Evolutionary conservation across 2,113 vertebrate species (phyloP).

Genomic region (Mesocricetus auratus): DNA sequence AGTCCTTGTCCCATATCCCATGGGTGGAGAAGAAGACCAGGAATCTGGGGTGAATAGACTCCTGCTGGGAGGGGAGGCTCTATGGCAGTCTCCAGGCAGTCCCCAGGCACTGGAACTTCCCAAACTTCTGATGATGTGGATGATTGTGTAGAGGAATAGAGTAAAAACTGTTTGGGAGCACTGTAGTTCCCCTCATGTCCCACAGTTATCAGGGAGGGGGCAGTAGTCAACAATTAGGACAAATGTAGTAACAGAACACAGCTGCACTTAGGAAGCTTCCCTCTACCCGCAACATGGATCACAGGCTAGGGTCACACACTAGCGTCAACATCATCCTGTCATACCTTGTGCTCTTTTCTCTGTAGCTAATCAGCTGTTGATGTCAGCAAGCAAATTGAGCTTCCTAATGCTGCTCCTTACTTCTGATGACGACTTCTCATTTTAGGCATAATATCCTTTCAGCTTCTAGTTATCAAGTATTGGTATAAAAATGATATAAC

Average conservation of each 20-base stretch:
- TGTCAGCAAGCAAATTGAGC: neutral
- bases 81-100: no score
- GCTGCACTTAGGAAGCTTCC: neutral
- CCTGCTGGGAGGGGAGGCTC: no score
- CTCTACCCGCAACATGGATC: neutral
- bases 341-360: neutral
- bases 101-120: no score
- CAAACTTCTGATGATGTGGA: neutral
- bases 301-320: neutral
- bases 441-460: neutral
- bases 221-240: neutral
- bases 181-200: neutral
- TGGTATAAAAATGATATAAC: neutral
- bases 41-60: no score
- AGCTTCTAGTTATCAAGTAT: neutral
- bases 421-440: neutral
- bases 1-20: no score
- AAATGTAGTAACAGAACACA: constrained; percentile 13
- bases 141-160: neutral
- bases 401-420: neutral
- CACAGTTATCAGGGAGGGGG: neutral
- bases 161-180: neutral
- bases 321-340: neutral
- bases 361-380: neutral
- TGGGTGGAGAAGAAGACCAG: no score